Evolutionary conservation across 2,888 invertebrate species (phyloP).

Genomic region (Notocelia uddmanniana): DNA sequence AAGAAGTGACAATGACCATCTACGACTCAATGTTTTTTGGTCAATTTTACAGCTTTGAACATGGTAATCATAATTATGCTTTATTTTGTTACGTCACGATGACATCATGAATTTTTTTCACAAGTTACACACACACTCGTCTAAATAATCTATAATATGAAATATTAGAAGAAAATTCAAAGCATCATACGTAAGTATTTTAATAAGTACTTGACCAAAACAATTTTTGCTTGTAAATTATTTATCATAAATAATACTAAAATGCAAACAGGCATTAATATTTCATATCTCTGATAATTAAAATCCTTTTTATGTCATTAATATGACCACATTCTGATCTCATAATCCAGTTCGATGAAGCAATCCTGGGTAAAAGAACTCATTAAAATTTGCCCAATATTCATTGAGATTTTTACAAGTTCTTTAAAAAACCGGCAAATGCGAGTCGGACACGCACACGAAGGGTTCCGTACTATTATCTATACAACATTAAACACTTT

Average conservation of each 20-base stretch:
- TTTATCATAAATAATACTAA: background rate
- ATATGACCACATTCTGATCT: slow-evolving; percentile 4
- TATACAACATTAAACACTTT: too few relatives aligned
- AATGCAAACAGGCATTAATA: background rate
- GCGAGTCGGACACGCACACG: too few relatives aligned
- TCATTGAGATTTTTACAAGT: slow-evolving; percentile 11
- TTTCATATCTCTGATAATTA: background rate
- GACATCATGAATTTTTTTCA: background rate
- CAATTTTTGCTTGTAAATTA: background rate
- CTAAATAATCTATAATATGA: background rate
- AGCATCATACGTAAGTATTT: too few relatives aligned
- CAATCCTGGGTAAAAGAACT: background rate
- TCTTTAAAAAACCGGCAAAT: slow-evolving; percentile 7
- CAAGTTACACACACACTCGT: background rate
- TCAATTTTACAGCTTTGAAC: background rate
- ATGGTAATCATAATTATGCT: background rate
- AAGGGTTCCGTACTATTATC: too few relatives aligned
- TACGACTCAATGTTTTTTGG: background rate
- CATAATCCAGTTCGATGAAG: background rate
- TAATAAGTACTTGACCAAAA: background rate
- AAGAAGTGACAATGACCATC: slow-evolving; percentile 12
- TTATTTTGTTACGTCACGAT: background rate
- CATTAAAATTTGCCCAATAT: slow-evolving; percentile 1
- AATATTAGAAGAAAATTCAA: background rate
- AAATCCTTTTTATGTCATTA: background rate